Percentiles rank a stretch among this genome's conserved stretches.
Conservation (phyloP, 2,113 vertebrate species). For the Parus major region DNA sequence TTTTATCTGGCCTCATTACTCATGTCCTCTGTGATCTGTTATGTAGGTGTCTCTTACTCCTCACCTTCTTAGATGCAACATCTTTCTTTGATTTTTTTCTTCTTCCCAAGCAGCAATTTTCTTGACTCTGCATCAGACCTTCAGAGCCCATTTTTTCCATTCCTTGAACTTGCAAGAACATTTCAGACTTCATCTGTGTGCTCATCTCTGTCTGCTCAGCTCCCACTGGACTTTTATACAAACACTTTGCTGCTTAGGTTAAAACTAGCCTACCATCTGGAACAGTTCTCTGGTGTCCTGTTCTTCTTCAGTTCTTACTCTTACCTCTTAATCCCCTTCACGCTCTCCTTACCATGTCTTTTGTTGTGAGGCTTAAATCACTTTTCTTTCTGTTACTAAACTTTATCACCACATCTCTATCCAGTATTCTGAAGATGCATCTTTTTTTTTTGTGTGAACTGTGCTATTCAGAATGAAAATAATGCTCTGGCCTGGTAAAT, state of each 20-base stretch:
- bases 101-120: background rate
- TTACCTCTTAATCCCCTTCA: background rate
- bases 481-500: background rate
- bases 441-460: background rate
- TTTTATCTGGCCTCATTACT: background rate
- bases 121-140: background rate
- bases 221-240: background rate
- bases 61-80: background rate
- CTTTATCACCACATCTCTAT: background rate
- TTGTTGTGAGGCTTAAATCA: background rate
- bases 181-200: background rate
- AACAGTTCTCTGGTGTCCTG: background rate
- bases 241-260: background rate
- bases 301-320: background rate
- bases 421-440: background rate
- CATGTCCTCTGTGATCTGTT: background rate
- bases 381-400: background rate
- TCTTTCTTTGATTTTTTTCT: background rate
- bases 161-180: background rate
- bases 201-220: background rate
- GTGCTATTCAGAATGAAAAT: background rate
- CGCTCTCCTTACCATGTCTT: background rate
- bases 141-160: background rate
- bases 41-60: background rate
- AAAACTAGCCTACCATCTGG: conserved; percentile 4